Conservation (phyloP, 2,113 vertebrate genomes). For the Gasterosteus aculeatus region DNA sequence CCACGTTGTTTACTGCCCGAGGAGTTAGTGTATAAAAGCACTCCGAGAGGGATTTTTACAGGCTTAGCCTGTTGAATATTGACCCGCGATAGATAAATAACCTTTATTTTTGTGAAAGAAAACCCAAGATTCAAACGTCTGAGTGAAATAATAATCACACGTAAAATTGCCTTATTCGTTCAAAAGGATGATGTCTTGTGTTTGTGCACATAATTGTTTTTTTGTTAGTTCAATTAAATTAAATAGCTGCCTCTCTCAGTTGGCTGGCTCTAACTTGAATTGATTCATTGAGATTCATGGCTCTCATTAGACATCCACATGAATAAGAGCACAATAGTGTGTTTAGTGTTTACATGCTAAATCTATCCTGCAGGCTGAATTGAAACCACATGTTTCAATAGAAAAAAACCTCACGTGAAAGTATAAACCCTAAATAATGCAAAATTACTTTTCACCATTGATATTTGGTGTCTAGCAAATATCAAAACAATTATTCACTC, state of each 20-base stretch:
- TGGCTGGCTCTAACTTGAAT: conserved; percentile 43
- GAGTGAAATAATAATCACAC: background rate
- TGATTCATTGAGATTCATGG: conserved; percentile 44
- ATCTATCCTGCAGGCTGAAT: conserved; percentile 7
- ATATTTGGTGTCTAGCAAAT: background rate
- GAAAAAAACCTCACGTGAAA: background rate
- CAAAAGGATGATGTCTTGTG: conserved; percentile 13
- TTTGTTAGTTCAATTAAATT: conserved; percentile 37
- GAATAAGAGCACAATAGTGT: conserved; percentile 21
- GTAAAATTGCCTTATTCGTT: background rate
- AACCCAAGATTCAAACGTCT: background rate
- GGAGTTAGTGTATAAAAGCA: conserved; percentile 10
- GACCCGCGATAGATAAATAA: conserved; percentile 1
- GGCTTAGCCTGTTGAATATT: background rate
- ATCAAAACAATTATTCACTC: background rate
- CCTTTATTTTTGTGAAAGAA: background rate
- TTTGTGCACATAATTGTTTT: conserved; percentile 25
- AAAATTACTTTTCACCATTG: background rate
- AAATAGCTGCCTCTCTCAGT: conserved; percentile 43
- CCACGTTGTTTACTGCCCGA: conserved; percentile 19
- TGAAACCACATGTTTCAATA: background rate
- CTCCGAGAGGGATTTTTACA: conserved; percentile 1
- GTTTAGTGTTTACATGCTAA: conserved; percentile 14
- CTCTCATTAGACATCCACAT: conserved; percentile 22
- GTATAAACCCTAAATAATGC: background rate